Evolutionary conservation across 2,797 vertebrate genomes (phyloP).

Genomic region (Rhynchotus rufescens): DNA sequence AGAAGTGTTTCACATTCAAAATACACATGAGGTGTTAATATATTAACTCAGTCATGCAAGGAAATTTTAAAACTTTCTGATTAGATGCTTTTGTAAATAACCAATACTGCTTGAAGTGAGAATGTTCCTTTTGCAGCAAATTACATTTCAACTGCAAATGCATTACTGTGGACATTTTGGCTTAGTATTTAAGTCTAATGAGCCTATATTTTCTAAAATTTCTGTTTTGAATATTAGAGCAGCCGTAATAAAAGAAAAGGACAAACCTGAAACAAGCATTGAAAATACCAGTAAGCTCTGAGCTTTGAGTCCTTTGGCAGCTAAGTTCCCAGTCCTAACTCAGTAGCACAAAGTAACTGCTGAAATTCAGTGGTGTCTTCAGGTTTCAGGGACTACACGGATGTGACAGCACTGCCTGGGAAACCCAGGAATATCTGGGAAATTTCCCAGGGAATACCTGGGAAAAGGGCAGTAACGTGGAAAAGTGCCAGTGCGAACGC

Average conservation of each 20-base stretch:
- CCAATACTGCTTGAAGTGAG: neutral
- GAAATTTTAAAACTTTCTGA: neutral
- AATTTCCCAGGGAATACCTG: neutral
- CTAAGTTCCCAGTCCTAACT: neutral
- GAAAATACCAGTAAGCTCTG: neutral
- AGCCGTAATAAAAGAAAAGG: neutral
- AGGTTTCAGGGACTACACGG: neutral
- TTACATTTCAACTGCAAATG: constrained; percentile 64
- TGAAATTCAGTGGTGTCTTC: neutral
- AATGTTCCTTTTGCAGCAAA: neutral
- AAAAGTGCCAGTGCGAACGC: neutral
- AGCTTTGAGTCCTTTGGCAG: neutral
- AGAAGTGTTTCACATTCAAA: neutral
- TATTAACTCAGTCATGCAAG: neutral
- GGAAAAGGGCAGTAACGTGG: neutral
- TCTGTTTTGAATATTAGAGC: neutral
- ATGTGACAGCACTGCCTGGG: neutral
- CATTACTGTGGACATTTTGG: neutral
- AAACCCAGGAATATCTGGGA: neutral
- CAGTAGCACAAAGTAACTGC: neutral
- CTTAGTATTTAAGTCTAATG: neutral
- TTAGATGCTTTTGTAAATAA: constrained; percentile 29
- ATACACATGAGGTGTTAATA: constrained; percentile 20
- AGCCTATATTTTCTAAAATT: neutral
- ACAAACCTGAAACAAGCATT: neutral